phyloP scores from a whole-genome alignment of 1,140 invertebrate genomes.

The Aethina tumida region DNA sequence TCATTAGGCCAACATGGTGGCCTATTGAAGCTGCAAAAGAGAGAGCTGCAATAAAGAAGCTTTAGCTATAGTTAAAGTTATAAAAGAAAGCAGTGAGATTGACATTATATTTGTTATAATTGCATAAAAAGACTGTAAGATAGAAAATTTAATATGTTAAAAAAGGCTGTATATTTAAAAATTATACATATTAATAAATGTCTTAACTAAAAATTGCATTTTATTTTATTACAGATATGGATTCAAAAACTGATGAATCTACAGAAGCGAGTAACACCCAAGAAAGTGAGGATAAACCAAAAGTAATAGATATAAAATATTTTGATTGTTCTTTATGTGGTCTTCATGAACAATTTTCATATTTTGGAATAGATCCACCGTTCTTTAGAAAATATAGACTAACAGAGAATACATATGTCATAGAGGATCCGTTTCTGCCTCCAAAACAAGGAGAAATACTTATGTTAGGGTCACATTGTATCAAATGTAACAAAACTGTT shows the following conservation, averaged over 20 bases:
- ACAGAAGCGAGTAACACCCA: no score
- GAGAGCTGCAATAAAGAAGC: slow-evolving; percentile 22
- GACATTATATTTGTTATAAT: no score
- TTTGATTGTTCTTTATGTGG: slow-evolving; percentile 57
- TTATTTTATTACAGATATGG: no score
- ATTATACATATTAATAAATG: no score
- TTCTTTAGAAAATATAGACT: slow-evolving; percentile 48
- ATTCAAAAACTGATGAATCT: no score
- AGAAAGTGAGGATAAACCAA: slow-evolving; percentile 15
- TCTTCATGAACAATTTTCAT: slow-evolving; percentile 58
- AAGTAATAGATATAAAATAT: slow-evolving; percentile 21
- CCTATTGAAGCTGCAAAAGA: slow-evolving; percentile 61
- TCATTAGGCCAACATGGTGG: slow-evolving; percentile 73
- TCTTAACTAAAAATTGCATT: no score
- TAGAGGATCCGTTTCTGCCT: slow-evolving; percentile 73
- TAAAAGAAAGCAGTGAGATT: no score
- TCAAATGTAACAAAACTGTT: slow-evolving; percentile 51
- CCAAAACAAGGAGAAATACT: slow-evolving; percentile 57
- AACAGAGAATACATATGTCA: slow-evolving; percentile 57
- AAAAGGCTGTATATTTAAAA: no score
- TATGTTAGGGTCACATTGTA: slow-evolving; percentile 65
- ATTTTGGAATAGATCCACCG: slow-evolving; percentile 59
- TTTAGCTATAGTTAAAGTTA: slow-evolving; percentile 24
- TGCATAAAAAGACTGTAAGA: no score
- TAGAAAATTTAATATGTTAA: no score